Base-by-base conservation (phyloP, 2,888 invertebrate genomes). In the Eupelmus urozonus region DNA sequence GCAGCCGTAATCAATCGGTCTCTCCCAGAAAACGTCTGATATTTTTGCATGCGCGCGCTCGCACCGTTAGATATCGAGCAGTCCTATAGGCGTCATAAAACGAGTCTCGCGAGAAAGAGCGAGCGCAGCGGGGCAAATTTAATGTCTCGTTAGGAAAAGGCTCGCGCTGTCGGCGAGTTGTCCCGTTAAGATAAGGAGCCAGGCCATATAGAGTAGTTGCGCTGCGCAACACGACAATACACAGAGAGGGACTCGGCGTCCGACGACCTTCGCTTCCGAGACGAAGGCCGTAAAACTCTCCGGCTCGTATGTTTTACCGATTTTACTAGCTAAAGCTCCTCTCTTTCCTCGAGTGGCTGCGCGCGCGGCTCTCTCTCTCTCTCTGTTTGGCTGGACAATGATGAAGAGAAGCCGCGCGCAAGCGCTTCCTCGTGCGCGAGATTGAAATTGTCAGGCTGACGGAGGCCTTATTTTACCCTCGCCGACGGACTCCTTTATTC, bases 191-290 rank as follows among this genome's bases (percentile, higher is more conserved):
- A 73, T 78, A 74, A 73, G 77, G 63, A 45, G 65, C 45, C 51
- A 70, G 42, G 20, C 34, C 34, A 25, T n/a, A 29, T 49, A 49
- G 2, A 13, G 7, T n/a, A 11, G 13, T 16, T 11, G n/a, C n/a
- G n/a, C n/a, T n/a, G 16, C 49, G 16, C 13, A 49, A 4, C 27
- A 20, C 66, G 74, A 74, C 74, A 59, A 74, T 66, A 66, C 1
- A 18, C 25, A 20, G n/a, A n/a, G n/a, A n/a, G n/a, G n/a, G n/a
- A n/a, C n/a, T 34, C 42, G 66, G 9, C 40, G 51, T 49, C 59
- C 59, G 66, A 57, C 78, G 78, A 78, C 78, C 78, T 78, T 78
- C 78, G 65, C 78, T 78, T 78, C 73, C 73, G 57, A 78, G 78
- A 74, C 73, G 73, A 78, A 78, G 78, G 73, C 40, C 78, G 73